A percentile compares a stretch with the other conserved stretches of the same genome.
Evolutionary conservation across 1,140 invertebrate species (phyloP).

Genomic region (Gonioctena quinquepunctata): DNA sequence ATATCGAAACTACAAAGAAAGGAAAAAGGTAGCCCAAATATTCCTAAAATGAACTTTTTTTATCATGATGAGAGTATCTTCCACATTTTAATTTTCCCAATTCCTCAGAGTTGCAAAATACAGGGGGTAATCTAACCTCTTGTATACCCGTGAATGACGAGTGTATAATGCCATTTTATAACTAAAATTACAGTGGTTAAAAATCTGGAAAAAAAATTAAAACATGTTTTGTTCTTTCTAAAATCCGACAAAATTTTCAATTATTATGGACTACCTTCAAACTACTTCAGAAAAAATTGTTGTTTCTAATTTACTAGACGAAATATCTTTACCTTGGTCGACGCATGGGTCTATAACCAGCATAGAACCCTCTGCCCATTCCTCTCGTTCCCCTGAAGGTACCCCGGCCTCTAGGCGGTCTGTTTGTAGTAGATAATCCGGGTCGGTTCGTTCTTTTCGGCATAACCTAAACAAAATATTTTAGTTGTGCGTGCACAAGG

Average conservation of each 20-base stretch:
- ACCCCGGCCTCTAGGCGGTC: constrained; percentile 75
- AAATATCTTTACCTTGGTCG: constrained; percentile 64
- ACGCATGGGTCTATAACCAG: constrained; percentile 70
- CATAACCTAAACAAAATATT: constrained; percentile 72
- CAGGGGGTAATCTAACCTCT: too few relatives aligned
- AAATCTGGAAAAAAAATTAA: too few relatives aligned
- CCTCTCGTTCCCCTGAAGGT: constrained; percentile 68
- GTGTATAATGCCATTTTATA: too few relatives aligned
- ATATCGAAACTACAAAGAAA: neutral
- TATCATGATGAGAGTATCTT: too few relatives aligned
- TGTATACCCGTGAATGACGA: too few relatives aligned
- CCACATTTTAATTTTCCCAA: too few relatives aligned
- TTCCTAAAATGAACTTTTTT: too few relatives aligned
- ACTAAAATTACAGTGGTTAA: too few relatives aligned
- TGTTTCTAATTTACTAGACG: constrained; percentile 30
- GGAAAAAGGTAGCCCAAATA: neutral
- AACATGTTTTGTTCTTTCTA: too few relatives aligned
- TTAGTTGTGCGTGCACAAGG: neutral
- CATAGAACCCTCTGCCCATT: constrained; percentile 65
- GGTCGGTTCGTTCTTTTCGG: constrained; percentile 97
- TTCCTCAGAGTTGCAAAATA: too few relatives aligned
- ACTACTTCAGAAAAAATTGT: neutral
- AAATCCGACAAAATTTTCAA: too few relatives aligned
- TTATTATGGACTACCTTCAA: too few relatives aligned
- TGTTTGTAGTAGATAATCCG: constrained; percentile 92